These are phyloP conservation scores for Cynaeus angustus DNA, from an alignment of 2,888 invertebrate genomes.

Conservation along the genomic window DNA sequence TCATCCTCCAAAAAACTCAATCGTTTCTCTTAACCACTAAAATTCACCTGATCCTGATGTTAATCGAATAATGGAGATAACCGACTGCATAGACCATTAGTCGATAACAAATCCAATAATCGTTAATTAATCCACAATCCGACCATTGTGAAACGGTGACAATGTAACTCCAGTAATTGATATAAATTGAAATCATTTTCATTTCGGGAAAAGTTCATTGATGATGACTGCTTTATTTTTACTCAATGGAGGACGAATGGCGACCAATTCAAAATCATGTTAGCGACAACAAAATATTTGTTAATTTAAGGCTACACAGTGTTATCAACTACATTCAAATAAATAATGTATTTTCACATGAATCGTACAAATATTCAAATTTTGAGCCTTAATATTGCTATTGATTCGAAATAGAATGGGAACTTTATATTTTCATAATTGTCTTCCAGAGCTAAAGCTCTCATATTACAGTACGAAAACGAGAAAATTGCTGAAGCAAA, in stretches of 20 bases:
- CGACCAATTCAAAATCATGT: neutral
- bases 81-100: slow-evolving; percentile 48
- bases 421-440: neutral
- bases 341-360: too few relatives aligned
- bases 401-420: too few relatives aligned
- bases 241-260: neutral
- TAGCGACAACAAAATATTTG: neutral
- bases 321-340: too few relatives aligned
- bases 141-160: slow-evolving; percentile 32
- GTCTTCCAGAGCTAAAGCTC: neutral
- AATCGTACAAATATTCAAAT: too few relatives aligned
- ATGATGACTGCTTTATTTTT: slow-evolving; percentile 16
- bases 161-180: slow-evolving; percentile 31
- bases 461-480: neutral
- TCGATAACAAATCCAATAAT: slow-evolving; percentile 48
- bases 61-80: slow-evolving; percentile 50
- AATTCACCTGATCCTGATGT: slow-evolving; percentile 32
- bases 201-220: neutral
- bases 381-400: too few relatives aligned
- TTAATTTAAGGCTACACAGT: neutral
- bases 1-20: slow-evolving; percentile 17
- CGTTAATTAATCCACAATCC: slow-evolving; percentile 46
- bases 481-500: slow-evolving; percentile 3
- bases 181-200: slow-evolving; percentile 30
- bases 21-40: slow-evolving; percentile 13